Base-by-base conservation (phyloP, 2,888 invertebrate species). In the Troglohyphantes excavatus region DNA sequence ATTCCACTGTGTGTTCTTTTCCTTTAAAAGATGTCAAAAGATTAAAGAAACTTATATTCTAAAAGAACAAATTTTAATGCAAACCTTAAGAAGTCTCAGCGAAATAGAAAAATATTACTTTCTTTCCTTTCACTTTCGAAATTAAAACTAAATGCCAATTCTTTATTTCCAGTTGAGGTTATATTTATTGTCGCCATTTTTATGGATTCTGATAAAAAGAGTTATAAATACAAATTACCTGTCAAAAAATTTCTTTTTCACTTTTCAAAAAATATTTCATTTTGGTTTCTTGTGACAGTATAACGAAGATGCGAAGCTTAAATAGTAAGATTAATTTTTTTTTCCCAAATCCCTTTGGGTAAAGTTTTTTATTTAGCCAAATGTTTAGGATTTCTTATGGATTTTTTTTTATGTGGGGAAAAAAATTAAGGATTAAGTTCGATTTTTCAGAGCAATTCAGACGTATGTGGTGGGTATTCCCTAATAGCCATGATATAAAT, bases 221-320 rank as follows among this genome's bases (percentile, higher is more conserved):
- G 67, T 82, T 82, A 59, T 82, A 82, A 75, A 82, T 82, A 82
- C 70, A 82, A 82, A 82, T 82, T 82, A 70, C 81, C 70, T 70
- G 81, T 82, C 81, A 82, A 19, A 68, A 33, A 29, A 67, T 13
- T 67, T 39, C 23, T 67, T 21, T 79, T 79, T 79, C 43, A 23
- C 19, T 17, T 21, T 65, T 72, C 26, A 46, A 26, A 29, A 26
- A 23, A 67, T 46, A 29, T 61, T 79, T 79, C 46, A 27, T 43
- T 39, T 61, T 67, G 39, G 17, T n/a, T 63, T 23, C 29, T 46
- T 27, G 67, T 79, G 79, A 46, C 67, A 79, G 63, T n/a, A 46
- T 63, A 79, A 79, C 79, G 33, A 46, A 78, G 63, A 63, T 17
- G 26, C 13, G 53, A 23, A 43, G 46, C 67, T 79, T 46, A 79